Evolutionary conservation across 2,888 invertebrate species (phyloP).

Genomic region (Acheta domesticus): DNA sequence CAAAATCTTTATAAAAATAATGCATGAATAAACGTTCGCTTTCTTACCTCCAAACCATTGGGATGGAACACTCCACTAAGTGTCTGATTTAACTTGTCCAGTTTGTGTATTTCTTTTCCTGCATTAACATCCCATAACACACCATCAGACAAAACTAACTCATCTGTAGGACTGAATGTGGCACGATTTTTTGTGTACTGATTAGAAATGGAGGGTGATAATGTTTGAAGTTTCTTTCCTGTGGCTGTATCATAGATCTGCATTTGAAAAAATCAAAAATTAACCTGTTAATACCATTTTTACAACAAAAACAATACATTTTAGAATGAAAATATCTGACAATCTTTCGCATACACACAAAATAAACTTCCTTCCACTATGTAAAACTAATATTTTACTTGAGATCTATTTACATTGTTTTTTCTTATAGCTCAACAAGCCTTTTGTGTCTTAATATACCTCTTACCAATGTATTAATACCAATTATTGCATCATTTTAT

Average conservation of each 20-base stretch:
- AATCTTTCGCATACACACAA: too few species aligned
- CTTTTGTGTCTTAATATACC: too few species aligned
- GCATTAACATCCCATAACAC: conserved; percentile 90
- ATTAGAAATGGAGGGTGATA: conserved; percentile 81
- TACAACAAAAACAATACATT: neutral
- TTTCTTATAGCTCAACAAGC: too few species aligned
- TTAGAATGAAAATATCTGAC: neutral
- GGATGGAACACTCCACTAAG: conserved; percentile 96
- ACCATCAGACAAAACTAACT: conserved; percentile 91
- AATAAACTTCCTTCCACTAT: too few species aligned
- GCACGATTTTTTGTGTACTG: conserved; percentile 91
- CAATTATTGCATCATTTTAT: neutral
- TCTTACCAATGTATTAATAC: neutral
- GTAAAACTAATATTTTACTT: too few species aligned
- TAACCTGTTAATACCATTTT: neutral
- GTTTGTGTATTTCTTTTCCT: conserved; percentile 88
- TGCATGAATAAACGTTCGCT: neutral
- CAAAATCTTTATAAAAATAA: neutral
- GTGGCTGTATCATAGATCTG: conserved; percentile 85
- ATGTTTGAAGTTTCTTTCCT: conserved; percentile 66
- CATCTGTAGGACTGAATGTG: conserved; percentile 90
- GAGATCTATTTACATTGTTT: too few species aligned
- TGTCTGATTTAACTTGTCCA: conserved; percentile 94
- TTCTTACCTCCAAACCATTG: conserved; percentile 79
- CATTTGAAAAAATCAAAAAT: conserved; percentile 37